Base-by-base conservation (phyloP, 2,888 invertebrate genomes). In the Dichetophora obliterata region DNA sequence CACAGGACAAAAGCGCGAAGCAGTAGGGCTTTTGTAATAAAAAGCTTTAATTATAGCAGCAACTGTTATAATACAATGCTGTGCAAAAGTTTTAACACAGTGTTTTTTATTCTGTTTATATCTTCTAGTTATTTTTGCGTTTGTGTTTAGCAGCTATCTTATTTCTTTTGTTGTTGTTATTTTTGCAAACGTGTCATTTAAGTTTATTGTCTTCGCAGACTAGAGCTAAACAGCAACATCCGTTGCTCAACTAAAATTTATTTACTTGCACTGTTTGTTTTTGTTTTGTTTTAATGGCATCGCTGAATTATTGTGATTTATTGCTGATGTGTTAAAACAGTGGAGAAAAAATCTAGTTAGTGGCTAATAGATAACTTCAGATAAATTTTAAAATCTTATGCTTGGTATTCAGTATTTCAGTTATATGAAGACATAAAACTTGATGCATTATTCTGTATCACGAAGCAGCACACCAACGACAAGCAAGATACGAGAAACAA, bases 151-250 rank as follows among this genome's bases (percentile, higher is more conserved):
- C 31, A 11, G 34, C 27, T 69, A 54, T 31, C 31, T 19, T 52
- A 5, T 57, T 31, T 24, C 16, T 57, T 71, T 71, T 37, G 19
- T 37, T 52, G 5, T 37, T 34, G 5, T 43, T 34, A 1, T 6
- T 31, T 63, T n/a, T 16, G 14, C 50, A 14, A 27, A 8, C 14
- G 0, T 27, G 34, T 31, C 50, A 68, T 68, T 77, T 73, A 69
- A 73, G 69, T 71, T 69, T 50, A 84, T 84, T 84, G 85, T 85
- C 84, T 85, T 85, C 80, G 52, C 83, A 85, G 84, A 85, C 84
- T 4, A 31, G 74, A 74, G 48, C 80, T 85, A 85, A 84, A 84
- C 85, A 82, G 82, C 84, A 82, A 83, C 84, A 83, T 84, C 84
- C 84, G 78, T 71, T 27, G 61, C n/a, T 34, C 27, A 54, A 4